These are phyloP conservation scores for Oxytorus armatus DNA, from an alignment of 2,888 invertebrate species.

Conservation along the genomic window DNA sequence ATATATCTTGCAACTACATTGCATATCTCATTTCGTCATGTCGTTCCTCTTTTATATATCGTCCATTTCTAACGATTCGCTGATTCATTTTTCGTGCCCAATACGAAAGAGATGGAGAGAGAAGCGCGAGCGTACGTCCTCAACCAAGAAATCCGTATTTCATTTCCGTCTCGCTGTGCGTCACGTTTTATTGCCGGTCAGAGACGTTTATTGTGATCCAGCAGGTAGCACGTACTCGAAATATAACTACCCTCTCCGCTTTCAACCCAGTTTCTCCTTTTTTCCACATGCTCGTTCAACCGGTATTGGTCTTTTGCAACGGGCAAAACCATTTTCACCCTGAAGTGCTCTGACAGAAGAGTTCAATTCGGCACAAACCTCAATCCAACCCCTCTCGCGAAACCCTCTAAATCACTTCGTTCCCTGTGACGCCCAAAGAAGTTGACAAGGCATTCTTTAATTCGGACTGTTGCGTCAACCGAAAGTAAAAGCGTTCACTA, in stretches of 20 bases:
- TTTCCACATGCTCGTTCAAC: neutral
- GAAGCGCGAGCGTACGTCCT: neutral
- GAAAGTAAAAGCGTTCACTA: constrained; percentile 21
- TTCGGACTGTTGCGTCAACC: constrained; percentile 63
- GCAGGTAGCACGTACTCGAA: constrained; percentile 62
- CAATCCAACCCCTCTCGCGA: constrained; percentile 25
- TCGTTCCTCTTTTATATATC: constrained; percentile 7
- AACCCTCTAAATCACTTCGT: constrained; percentile 64
- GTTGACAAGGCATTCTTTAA: constrained; percentile 59
- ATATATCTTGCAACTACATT: no score
- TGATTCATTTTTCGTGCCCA: constrained; percentile 11
- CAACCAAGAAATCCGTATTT: constrained; percentile 62
- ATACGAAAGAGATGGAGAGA: neutral
- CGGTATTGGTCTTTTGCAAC: neutral
- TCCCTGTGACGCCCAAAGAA: constrained; percentile 55
- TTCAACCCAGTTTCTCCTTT: neutral
- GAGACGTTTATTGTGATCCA: constrained; percentile 68
- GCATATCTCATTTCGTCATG: no score
- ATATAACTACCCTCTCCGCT: constrained; percentile 38
- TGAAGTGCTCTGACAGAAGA: constrained; percentile 38
- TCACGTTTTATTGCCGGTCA: constrained; percentile 62
- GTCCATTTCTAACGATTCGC: neutral
- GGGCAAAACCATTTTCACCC: constrained; percentile 34
- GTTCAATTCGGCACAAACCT: constrained; percentile 31
- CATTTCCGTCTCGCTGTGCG: constrained; percentile 59